Evolutionary conservation across 2,888 invertebrate genomes (phyloP).

Genomic region (Proisotoma minuta): DNA sequence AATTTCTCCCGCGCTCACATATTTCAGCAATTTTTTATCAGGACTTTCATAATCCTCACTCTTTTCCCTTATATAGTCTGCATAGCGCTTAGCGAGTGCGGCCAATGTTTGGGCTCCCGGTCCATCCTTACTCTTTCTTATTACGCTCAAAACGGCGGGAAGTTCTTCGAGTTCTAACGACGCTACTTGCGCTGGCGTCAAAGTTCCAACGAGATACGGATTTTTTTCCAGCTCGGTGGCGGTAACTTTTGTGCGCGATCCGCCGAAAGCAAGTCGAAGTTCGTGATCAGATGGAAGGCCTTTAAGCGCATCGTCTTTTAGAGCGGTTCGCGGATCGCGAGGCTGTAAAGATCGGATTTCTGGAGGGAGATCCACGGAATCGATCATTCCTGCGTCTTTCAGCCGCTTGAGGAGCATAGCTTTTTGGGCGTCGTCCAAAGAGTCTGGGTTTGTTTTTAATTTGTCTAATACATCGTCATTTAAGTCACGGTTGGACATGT

Average conservation of each 20-base stretch:
- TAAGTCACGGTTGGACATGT: conserved; percentile 34
- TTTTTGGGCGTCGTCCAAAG: conserved; percentile 41
- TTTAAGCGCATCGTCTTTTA: conserved; percentile 23
- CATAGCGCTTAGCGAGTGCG: conserved; percentile 39
- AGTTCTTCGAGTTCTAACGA: conserved; percentile 40
- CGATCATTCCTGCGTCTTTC: conserved; percentile 34
- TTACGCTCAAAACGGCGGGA: conserved; percentile 38
- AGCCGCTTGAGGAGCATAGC: conserved; percentile 37
- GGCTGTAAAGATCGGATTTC: conserved; percentile 34
- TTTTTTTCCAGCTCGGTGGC: conserved; percentile 33
- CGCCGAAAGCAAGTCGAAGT: conserved; percentile 37
- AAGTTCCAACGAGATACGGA: conserved; percentile 36
- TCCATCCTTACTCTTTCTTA: conserved; percentile 42
- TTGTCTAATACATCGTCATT: conserved; percentile 27
- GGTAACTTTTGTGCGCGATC: conserved; percentile 17
- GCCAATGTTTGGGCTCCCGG: conserved; percentile 41
- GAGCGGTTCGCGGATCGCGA: conserved; percentile 6
- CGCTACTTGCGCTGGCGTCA: conserved; percentile 39
- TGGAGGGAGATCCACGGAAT: conserved; percentile 35
- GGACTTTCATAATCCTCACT: conserved; percentile 38
- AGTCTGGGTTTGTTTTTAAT: conserved; percentile 37
- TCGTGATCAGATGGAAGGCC: conserved; percentile 43
- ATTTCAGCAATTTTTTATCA: conserved; percentile 43
- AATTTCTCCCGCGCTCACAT: conserved; percentile 40
- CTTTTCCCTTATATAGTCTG: conserved; percentile 39